Conservation (phyloP, 2,797 vertebrate species). For the Periophthalmus magnuspinnatus region DNA sequence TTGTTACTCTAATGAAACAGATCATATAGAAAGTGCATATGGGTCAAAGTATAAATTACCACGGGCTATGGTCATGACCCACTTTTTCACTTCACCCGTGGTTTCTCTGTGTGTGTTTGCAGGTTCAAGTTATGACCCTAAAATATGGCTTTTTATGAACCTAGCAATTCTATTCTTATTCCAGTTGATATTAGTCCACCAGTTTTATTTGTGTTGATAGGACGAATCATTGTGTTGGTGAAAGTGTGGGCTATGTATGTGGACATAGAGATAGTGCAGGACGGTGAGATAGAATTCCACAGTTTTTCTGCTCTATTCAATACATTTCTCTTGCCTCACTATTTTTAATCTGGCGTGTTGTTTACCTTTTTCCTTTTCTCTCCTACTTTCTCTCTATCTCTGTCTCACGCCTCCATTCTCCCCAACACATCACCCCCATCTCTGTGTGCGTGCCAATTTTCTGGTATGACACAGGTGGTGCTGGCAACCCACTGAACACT, state of each 20-base stretch:
- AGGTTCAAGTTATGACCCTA: too few relatives aligned
- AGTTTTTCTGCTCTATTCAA: constrained; percentile 28
- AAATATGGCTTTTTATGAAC: too few relatives aligned
- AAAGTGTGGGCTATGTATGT: background rate
- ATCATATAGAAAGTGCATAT: background rate
- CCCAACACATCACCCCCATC: constrained; percentile 45
- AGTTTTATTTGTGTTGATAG: background rate
- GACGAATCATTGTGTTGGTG: too few relatives aligned
- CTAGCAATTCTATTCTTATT: background rate
- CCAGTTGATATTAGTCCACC: background rate
- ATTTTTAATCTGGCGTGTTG: constrained; percentile 56
- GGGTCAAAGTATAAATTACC: background rate
- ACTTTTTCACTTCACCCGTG: too few relatives aligned
- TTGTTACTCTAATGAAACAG: background rate
- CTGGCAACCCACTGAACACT: constrained; percentile 39
- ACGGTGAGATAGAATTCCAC: constrained; percentile 24
- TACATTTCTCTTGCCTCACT: constrained; percentile 47
- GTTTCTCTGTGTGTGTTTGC: too few relatives aligned
- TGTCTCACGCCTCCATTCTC: constrained; percentile 20
- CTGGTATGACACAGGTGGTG: constrained; percentile 67
- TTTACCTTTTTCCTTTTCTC: constrained; percentile 34
- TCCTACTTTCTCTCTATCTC: constrained; percentile 13
- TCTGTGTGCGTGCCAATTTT: constrained; percentile 51
- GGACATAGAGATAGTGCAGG: constrained; percentile 11
- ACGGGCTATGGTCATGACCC: background rate